Evolutionary conservation across 2,113 vertebrate species (phyloP).

Genomic region (Nerophis lumbriciformis): DNA sequence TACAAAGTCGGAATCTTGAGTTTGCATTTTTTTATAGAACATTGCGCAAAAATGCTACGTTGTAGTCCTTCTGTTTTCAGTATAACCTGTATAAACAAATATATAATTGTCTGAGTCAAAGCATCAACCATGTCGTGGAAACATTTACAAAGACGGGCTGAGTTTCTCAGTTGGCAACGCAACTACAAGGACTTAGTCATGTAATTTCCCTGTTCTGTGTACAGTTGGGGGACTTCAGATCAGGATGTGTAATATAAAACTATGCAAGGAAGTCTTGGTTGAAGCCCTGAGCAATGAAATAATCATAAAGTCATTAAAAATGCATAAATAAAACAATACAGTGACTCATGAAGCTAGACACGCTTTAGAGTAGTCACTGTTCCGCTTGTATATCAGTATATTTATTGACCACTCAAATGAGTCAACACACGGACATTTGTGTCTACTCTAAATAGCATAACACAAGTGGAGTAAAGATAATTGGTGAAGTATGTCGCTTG

Average conservation of each 20-base stretch:
- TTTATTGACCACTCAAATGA: no score
- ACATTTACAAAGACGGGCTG: constrained; percentile 52
- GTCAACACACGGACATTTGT: no score
- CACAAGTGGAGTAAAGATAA: no score
- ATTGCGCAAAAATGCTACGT: not conserved
- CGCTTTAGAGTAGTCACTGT: no score
- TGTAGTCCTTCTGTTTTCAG: constrained; percentile 26
- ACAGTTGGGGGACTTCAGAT: constrained; percentile 38
- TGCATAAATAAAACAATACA: no score
- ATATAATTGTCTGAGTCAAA: constrained; percentile 31
- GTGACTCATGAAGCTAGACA: no score
- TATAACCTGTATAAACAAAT: constrained; percentile 9
- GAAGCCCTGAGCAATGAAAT: not conserved
- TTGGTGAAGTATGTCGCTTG: no score
- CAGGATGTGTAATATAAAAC: constrained; percentile 44
- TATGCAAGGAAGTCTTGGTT: constrained; percentile 28
- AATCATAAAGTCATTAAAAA: not conserved
- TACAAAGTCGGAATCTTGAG: no score
- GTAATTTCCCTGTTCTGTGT: constrained; percentile 33
- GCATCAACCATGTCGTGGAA: constrained; percentile 54
- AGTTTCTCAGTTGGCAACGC: constrained; percentile 45
- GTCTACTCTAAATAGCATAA: no score
- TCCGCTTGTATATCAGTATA: no score
- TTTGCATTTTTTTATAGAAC: no score
- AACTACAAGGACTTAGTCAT: constrained; percentile 47